Base-by-base conservation (phyloP, 2,888 invertebrate genomes). In the Tyria jacobaeae region DNA sequence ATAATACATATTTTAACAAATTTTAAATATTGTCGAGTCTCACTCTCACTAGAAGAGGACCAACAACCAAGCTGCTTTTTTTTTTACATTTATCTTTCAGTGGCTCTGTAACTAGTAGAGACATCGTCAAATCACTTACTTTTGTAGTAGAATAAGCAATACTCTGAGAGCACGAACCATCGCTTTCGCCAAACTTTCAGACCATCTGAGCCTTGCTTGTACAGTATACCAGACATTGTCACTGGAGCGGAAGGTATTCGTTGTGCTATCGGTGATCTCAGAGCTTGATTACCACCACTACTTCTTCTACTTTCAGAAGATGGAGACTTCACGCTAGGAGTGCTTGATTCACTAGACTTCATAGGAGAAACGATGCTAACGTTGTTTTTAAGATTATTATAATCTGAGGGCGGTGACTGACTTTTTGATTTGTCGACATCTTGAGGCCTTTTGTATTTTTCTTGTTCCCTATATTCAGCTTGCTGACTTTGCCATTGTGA, bases 91-190 rank as follows among this genome's bases (percentile, higher is more conserved):
- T n/a, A n/a, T n/a, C n/a, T n/a, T n/a, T n/a, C n/a, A n/a, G n/a
- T n/a, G n/a, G n/a, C n/a, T n/a, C n/a, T n/a, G n/a, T n/a, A n/a
- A n/a, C n/a, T n/a, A n/a, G 5, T 21, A 5, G 35, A 27, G 31
- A 3, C 12, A 25, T 15, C 9, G 14, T 17, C 49, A 58, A 49
- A 53, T 15, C 62, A 89, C 94, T 93, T 87, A 97, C 97, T 97
- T 95, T 99, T 98, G 89, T 99, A 99, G 85, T 98, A 98, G 92
- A 98, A 99, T 67, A 99, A 95, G 84, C 98, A 98, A 89, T 97
- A 98, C 87, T 99, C 98, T 35, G 98, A 97, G 60, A 99, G 94
- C 47, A 99, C 98, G 92, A 98, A 98, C 98, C 98, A 99, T 65
- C 98, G 95, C 85, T 97, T 98, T 85, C 98, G 97, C 98, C 99